A percentile compares a stretch with the other conserved stretches of the same genome.
Conservation (phyloP, 2,113 vertebrate genomes). For the Girardinichthys multiradiatus region DNA sequence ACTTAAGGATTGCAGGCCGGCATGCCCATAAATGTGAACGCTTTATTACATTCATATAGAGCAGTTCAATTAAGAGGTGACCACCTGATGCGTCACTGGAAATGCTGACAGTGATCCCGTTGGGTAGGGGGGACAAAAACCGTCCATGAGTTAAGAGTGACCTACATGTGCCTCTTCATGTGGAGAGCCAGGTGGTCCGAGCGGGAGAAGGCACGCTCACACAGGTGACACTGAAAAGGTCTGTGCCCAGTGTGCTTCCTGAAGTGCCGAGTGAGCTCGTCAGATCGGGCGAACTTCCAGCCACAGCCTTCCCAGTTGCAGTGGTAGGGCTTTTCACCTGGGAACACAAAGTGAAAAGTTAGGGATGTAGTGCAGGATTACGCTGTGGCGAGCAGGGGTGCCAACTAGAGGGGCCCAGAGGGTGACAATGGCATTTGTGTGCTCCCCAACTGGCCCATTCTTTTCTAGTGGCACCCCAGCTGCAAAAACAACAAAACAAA, state of each 20-base stretch:
- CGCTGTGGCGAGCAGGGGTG: no score
- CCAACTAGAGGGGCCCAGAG: no score
- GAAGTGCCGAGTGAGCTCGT: slow-evolving; percentile 91
- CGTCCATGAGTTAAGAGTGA: not conserved
- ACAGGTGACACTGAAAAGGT: slow-evolving; percentile 91
- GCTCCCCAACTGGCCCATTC: no score
- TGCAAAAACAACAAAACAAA: not conserved
- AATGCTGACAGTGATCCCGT: not conserved
- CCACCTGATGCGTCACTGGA: not conserved
- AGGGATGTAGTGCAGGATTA: not conserved
- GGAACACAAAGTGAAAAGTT: not conserved
- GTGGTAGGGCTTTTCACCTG: slow-evolving; percentile 92
- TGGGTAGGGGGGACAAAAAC: not conserved
- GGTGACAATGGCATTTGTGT: no score
- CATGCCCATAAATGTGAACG: not conserved
- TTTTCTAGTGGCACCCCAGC: no score
- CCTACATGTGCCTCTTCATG: slow-evolving; percentile 94
- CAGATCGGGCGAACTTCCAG: slow-evolving; percentile 91
- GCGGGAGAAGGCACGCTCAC: slow-evolving; percentile 90
- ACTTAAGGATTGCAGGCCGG: not conserved
- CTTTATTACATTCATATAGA: not conserved
- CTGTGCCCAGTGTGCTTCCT: slow-evolving; percentile 91
- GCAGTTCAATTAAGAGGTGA: not conserved
- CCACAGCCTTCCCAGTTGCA: slow-evolving; percentile 93
- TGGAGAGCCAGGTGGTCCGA: slow-evolving; percentile 93